Evolutionary conservation across 2,888 invertebrate genomes (phyloP).

Genomic region (Loripinus fragilis): DNA sequence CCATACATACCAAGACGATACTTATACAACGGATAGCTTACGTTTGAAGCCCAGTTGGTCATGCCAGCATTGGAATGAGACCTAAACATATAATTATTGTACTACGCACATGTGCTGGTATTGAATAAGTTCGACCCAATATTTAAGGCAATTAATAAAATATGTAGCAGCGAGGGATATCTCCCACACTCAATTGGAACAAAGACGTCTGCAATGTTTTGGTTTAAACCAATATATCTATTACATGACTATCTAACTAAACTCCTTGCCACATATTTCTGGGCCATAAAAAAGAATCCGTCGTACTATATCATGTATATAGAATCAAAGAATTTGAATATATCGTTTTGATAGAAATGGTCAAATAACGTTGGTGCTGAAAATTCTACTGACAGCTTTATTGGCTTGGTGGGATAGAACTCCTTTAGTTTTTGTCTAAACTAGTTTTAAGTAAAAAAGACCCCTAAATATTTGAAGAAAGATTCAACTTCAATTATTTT

Average conservation of each 20-base stretch:
- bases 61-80: too few relatives aligned
- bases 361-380: not conserved
- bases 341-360: not conserved
- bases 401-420: slow-evolving; percentile 10
- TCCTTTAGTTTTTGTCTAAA: slow-evolving; percentile 1
- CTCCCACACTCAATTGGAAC: not conserved
- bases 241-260: not conserved
- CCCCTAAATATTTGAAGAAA: slow-evolving; percentile 23
- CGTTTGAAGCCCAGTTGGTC: too few relatives aligned
- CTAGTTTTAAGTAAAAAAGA: slow-evolving; percentile 20
- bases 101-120: too few relatives aligned
- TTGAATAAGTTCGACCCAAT: not conserved
- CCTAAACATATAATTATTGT: too few relatives aligned
- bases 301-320: too few relatives aligned
- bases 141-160: not conserved
- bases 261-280: slow-evolving; percentile 16
- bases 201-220: slow-evolving; percentile 11
- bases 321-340: slow-evolving; percentile 26
- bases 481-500: slow-evolving; percentile 6
- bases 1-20: too few relatives aligned
- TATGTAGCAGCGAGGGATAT: not conserved
- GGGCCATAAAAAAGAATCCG: slow-evolving; percentile 2
- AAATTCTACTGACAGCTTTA: not conserved
- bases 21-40: too few relatives aligned
- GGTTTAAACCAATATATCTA: not conserved